A percentile compares a stretch with the other conserved stretches of the same genome.
Conservation (phyloP, 2,888 invertebrate species). For the Xestia sexstrigata region DNA sequence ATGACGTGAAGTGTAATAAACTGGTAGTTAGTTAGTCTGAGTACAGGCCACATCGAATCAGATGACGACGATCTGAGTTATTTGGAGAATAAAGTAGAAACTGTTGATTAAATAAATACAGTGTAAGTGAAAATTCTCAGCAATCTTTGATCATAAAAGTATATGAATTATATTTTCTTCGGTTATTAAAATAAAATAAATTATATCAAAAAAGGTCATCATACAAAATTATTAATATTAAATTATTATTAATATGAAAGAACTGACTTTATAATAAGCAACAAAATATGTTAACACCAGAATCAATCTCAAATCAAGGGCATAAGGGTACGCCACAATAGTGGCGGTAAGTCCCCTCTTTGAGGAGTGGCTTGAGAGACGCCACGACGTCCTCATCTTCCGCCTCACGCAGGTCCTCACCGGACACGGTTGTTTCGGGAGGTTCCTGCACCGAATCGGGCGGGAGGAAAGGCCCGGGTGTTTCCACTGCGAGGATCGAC, state of each 20-base stretch:
- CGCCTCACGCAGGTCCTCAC: no score
- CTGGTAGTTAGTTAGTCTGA: conserved; percentile 14
- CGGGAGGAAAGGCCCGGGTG: no score
- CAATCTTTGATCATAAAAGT: not conserved
- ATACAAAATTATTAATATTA: no score
- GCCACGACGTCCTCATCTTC: no score
- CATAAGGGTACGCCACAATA: no score
- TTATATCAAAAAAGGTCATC: not conserved
- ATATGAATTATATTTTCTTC: not conserved
- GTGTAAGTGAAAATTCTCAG: not conserved
- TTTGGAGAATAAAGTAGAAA: not conserved
- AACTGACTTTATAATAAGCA: no score
- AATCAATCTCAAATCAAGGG: not conserved
- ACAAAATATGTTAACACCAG: not conserved
- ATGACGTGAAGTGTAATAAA: conserved; percentile 7
- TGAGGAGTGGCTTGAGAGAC: no score
- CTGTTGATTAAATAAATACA: not conserved
- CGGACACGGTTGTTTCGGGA: no score
- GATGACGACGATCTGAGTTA: not conserved
- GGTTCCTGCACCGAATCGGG: no score
- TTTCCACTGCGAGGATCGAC: no score
- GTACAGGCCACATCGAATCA: conserved; percentile 3
- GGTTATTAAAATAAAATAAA: not conserved
- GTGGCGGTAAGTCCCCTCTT: no score
- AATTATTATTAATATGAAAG: no score